Base-by-base conservation (phyloP, 2,888 invertebrate species). In the Drosophila aldrichi region DNA sequence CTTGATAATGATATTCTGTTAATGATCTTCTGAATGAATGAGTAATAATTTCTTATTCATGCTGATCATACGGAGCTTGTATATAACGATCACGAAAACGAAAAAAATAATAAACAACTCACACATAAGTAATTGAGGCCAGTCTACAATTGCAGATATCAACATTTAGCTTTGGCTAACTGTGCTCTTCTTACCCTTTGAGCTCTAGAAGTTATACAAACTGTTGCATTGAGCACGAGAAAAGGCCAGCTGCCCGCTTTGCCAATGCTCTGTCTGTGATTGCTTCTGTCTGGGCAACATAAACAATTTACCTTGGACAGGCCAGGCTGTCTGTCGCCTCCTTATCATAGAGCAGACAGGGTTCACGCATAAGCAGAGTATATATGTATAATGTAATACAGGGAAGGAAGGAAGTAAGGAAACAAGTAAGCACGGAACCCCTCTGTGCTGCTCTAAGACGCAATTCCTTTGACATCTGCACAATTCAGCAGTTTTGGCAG, bases 241-340 rank as follows among this genome's bases (percentile, higher is more conserved):
- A 22, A 16, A 14, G 41, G 34, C 44, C 77, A 76, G 52, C 75
- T 78, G 74, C 51, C 49, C 14, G n/a, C 18, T 8, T 5, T 38
- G 10, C 2, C 49, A n/a, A 18, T 32, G 55, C 32, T 51, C 18
- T n/a, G 41, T 7, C 29, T 65, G 36, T 36, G 68, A 74, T 78
- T 68, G 10, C 54, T 73, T 41, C 7, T 18, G 38, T 32, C 59
- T 54, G 49, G 46, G 57, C 58, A 68, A 72, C 54, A 40, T 63
- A 74, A 76, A 78, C 60, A 67, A 49, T 65, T 65, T 65, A 49
- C 77, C 34, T 71, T 43, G 54, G 16, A 12, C 60, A 44, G 22
- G 10, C 32, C 40, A 58, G 59, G 25, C 56, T 36, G 52, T 36
- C 66, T 46, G 58, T 66, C 70, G 22, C n/a, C 57, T 62, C 40